Evolutionary conservation across 2,113 vertebrate genomes (phyloP).

Genomic region (Lophius piscatorius): DNA sequence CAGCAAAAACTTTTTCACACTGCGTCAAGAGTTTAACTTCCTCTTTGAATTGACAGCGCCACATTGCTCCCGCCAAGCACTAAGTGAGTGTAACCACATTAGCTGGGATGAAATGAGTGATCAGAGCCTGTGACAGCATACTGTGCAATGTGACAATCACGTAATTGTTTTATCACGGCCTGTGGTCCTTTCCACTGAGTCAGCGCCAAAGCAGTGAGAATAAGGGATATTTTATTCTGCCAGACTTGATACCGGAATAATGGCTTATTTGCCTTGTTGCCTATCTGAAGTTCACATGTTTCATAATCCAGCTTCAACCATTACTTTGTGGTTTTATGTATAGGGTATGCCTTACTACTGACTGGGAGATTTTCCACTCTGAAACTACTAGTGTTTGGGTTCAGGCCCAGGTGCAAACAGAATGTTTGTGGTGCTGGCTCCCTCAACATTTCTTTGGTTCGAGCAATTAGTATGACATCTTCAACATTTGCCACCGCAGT

Average conservation of each 20-base stretch:
- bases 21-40: constrained; percentile 7
- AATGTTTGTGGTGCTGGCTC: too few relatives aligned
- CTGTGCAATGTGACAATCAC: constrained; percentile 41
- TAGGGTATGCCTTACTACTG: too few relatives aligned
- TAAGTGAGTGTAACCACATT: constrained; percentile 22
- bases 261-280: constrained; percentile 35
- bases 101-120: constrained; percentile 43
- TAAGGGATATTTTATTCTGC: constrained; percentile 51
- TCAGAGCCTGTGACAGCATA: constrained; percentile 34
- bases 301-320: constrained; percentile 40
- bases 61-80: constrained; percentile 25
- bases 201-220: constrained; percentile 35
- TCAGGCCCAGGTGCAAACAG: too few relatives aligned
- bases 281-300: constrained; percentile 37
- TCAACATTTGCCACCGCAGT: too few relatives aligned
- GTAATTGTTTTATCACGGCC: constrained; percentile 35
- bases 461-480: too few relatives aligned
- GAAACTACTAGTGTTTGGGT: too few relatives aligned
- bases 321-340: not conserved
- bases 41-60: not conserved
- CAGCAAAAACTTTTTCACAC: not conserved
- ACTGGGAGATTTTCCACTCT: too few relatives aligned
- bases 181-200: constrained; percentile 42
- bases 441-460: not conserved
- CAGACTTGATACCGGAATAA: constrained; percentile 48